phyloP scores from a whole-genome alignment of 2,113 vertebrate species.

The Antennarius striatus region DNA sequence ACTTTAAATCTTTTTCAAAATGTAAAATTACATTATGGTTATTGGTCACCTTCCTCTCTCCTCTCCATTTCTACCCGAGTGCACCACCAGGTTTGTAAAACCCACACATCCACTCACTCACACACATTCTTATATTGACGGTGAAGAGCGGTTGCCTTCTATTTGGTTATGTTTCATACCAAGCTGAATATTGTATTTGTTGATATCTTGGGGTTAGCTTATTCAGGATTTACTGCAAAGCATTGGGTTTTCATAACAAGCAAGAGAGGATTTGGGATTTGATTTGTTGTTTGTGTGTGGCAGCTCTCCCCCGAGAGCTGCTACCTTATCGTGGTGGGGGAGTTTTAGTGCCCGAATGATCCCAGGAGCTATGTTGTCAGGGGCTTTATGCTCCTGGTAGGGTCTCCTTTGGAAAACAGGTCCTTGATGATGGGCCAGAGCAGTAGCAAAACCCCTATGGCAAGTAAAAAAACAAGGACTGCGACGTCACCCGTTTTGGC shows the following conservation, averaged over 20 bases:
- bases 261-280: conserved; percentile 55
- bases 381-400: no score
- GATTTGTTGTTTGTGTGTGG: background rate
- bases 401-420: no score
- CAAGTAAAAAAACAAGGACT: no score
- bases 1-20: no score
- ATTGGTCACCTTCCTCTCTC: background rate
- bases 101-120: conserved; percentile 27
- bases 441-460: no score
- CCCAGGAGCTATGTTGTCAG: no score
- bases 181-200: conserved; percentile 76
- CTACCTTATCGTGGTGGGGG: no score
- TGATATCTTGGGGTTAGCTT: conserved; percentile 67
- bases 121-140: conserved; percentile 22
- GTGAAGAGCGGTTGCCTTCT: conserved; percentile 28
- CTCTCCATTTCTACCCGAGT: background rate
- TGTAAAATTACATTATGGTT: background rate
- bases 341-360: no score
- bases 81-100: conserved; percentile 9
- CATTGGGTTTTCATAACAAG: conserved; percentile 57
- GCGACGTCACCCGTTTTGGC: no score
- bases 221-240: conserved; percentile 69
- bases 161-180: conserved; percentile 64
- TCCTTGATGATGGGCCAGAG: no score
- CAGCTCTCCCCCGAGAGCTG: background rate